Percentiles rank a stretch among this genome's conserved stretches.
These are phyloP conservation scores for Drosophila sordidula DNA, from an alignment of 2,888 invertebrate genomes.

Conservation along the genomic window DNA sequence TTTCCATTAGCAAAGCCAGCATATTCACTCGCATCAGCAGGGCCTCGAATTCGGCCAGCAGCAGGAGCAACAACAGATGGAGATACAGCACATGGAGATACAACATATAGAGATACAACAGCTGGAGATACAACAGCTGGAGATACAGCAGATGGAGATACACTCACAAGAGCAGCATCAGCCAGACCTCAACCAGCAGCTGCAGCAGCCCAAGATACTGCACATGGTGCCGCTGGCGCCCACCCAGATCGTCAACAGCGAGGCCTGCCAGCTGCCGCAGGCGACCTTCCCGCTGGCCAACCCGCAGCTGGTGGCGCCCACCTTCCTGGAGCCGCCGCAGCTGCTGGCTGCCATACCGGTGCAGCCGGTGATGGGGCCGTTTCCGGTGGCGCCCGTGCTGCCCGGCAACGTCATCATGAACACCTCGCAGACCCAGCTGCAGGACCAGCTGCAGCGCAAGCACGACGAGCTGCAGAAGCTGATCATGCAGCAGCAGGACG, in stretches of 20 bases:
- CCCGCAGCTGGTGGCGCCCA: constrained; percentile 77
- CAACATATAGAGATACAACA: too few relatives aligned
- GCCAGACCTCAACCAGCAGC: constrained; percentile 56
- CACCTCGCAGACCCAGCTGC: constrained; percentile 87
- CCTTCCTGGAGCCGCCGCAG: constrained; percentile 86
- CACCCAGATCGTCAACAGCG: constrained; percentile 68
- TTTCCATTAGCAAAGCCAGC: constrained; percentile 59
- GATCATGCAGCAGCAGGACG: constrained; percentile 94
- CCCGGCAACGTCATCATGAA: constrained; percentile 86
- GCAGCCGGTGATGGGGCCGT: constrained; percentile 86
- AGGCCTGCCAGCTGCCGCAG: constrained; percentile 85
- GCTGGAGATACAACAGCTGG: constrained; percentile 54
- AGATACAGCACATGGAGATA: constrained; percentile 17
- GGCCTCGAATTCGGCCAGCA: constrained; percentile 10
- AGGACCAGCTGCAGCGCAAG: constrained; percentile 92
- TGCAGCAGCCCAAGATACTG: constrained; percentile 67
- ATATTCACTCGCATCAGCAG: constrained; percentile 57
- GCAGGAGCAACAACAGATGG: constrained; percentile 53
- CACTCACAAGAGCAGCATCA: constrained; percentile 43
- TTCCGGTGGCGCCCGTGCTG: constrained; percentile 86
- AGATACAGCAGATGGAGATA: constrained; percentile 22
- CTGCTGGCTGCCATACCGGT: constrained; percentile 87
- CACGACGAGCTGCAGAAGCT: constrained; percentile 94
- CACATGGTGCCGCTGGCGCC: constrained; percentile 70
- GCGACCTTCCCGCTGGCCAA: constrained; percentile 86